A percentile compares a stretch with the other conserved stretches of the same genome.
phyloP scores from a whole-genome alignment of 2,113 vertebrate genomes.

The Hirundichthys speculiger region DNA sequence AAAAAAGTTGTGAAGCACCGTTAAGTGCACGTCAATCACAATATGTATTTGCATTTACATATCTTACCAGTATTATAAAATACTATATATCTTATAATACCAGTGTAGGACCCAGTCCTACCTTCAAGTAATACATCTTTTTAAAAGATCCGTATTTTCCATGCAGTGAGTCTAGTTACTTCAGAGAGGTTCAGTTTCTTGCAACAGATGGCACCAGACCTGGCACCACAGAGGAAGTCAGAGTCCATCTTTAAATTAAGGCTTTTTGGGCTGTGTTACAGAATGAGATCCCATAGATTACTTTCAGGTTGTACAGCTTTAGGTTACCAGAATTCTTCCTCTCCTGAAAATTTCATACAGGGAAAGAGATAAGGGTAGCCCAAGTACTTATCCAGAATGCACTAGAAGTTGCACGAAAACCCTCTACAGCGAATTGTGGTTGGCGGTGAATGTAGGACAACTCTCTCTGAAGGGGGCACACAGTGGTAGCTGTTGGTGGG shows the following conservation, averaged over 20 bases:
- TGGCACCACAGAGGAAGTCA: slow-evolving; percentile 54
- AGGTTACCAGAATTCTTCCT: slow-evolving; percentile 43
- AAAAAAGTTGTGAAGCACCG: too few species aligned
- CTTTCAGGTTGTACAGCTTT: slow-evolving; percentile 52
- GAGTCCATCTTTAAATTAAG: slow-evolving; percentile 28
- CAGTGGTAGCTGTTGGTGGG: slow-evolving; percentile 43
- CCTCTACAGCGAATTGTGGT: slow-evolving; percentile 23
- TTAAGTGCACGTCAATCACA: too few species aligned
- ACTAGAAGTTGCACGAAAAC: slow-evolving; percentile 25
- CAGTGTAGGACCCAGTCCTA: background rate
- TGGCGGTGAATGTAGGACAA: slow-evolving; percentile 41
- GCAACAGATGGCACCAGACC: slow-evolving; percentile 24
- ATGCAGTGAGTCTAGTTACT: slow-evolving; percentile 41
- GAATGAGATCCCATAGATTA: slow-evolving; percentile 70
- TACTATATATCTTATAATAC: too few species aligned
- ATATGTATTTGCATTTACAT: too few species aligned
- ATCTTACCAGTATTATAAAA: too few species aligned
- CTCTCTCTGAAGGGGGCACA: slow-evolving; percentile 36
- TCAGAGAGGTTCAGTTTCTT: slow-evolving; percentile 2
- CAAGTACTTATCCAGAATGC: background rate
- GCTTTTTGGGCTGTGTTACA: slow-evolving; percentile 28
- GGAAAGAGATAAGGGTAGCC: too few species aligned
- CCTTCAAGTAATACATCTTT: background rate
- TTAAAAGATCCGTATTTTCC: slow-evolving; percentile 22
- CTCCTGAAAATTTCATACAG: too few species aligned